Conservation (phyloP, 2,113 vertebrate genomes). For the Ailurus styani region DNA sequence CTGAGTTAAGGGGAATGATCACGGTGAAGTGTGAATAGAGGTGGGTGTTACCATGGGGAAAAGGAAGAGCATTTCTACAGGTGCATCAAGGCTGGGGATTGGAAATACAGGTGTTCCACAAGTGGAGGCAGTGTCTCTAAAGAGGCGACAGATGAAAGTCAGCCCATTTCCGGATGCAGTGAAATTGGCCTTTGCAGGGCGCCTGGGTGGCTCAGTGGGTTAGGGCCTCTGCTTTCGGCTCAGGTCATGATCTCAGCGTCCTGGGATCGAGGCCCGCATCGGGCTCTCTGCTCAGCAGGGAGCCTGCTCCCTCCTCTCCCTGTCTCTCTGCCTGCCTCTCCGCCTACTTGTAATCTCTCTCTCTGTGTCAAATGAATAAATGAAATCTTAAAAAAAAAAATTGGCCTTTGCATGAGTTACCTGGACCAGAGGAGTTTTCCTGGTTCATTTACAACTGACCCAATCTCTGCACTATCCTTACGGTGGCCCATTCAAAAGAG, state of each 20-base stretch:
- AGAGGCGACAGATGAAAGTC: neutral
- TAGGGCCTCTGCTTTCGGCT: no score
- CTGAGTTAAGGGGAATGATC: neutral
- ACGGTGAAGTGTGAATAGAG: fast-evolving
- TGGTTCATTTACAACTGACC: neutral
- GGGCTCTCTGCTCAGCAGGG: no score
- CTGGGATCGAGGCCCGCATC: no score
- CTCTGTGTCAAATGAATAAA: no score
- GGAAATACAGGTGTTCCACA: neutral
- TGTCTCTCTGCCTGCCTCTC: no score
- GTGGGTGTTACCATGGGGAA: neutral
- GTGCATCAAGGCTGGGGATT: no score
- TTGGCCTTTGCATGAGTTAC: fast-evolving
- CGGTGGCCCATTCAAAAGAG: neutral
- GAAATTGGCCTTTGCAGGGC: fast-evolving
- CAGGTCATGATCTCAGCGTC: no score
- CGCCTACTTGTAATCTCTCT: no score
- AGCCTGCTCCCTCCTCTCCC: no score
- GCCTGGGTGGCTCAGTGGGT: no score
- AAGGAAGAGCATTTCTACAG: neutral
- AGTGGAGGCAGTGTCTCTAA: neutral
- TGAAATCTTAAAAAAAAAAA: no score
- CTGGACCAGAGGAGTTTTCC: neutral
- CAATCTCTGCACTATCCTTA: neutral
- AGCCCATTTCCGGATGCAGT: fast-evolving